Conservation (phyloP, 2,797 vertebrate genomes). For the Notolepis coatsorum region DNA sequence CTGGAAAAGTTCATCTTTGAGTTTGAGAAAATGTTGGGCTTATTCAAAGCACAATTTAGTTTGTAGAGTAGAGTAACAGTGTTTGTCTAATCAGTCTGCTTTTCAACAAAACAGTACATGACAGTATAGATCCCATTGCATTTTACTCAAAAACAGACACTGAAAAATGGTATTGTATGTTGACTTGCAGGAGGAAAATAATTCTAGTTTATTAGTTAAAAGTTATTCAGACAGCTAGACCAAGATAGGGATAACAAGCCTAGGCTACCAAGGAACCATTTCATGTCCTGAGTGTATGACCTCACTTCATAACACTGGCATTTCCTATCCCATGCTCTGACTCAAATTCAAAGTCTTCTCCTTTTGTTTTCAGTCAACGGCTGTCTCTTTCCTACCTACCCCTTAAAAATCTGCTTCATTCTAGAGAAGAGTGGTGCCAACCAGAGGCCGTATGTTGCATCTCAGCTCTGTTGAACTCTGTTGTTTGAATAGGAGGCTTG, state of each 20-base stretch:
- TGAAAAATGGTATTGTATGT: constrained; percentile 22
- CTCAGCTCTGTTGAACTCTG: constrained; percentile 23
- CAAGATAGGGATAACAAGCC: constrained; percentile 9
- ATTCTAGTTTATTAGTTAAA: constrained; percentile 19
- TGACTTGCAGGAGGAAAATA: constrained; percentile 42
- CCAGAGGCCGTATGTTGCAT: constrained; percentile 38
- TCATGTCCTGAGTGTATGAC: constrained; percentile 32
- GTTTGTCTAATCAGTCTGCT: neutral
- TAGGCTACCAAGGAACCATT: constrained; percentile 21
- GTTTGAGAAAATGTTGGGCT: too few species aligned
- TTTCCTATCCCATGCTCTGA: constrained; percentile 34
- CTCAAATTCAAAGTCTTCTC: constrained; percentile 30
- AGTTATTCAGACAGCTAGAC: neutral
- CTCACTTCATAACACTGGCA: constrained; percentile 32
- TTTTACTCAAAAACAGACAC: constrained; percentile 12
- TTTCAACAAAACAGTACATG: constrained; percentile 3
- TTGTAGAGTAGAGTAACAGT: neutral
- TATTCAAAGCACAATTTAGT: neutral
- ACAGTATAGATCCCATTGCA: constrained; percentile 3
- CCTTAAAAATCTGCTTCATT: constrained; percentile 65
- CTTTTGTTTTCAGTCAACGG: constrained; percentile 35
- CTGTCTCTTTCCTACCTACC: constrained; percentile 19
- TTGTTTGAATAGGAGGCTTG: constrained; percentile 24
- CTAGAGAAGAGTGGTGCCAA: constrained; percentile 50
- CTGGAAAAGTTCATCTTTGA: too few species aligned